Evolutionary conservation across 2,888 invertebrate genomes (phyloP).

Genomic region (Melanostoma mellinum): DNA sequence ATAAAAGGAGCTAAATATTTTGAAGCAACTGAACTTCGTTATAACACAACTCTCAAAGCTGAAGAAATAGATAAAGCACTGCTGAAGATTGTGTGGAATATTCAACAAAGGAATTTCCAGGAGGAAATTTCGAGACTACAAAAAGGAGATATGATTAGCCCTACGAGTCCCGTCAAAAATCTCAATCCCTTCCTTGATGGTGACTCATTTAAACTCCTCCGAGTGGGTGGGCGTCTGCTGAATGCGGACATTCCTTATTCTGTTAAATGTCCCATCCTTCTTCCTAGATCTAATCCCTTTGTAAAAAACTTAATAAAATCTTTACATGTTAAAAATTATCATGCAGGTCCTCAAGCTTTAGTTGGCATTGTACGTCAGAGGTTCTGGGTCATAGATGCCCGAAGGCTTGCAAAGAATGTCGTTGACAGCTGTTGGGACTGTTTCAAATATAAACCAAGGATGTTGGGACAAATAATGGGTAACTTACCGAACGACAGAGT

Average conservation of each 20-base stretch:
- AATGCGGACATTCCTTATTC: constrained; percentile 57
- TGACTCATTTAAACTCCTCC: too few relatives aligned
- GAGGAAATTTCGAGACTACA: neutral
- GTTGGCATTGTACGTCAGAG: constrained; percentile 24
- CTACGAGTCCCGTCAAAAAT: constrained; percentile 8
- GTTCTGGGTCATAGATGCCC: constrained; percentile 36
- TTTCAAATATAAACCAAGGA: constrained; percentile 5
- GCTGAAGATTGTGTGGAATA: neutral
- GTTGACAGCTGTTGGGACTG: constrained; percentile 17
- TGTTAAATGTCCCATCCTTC: constrained; percentile 71
- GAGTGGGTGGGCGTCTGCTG: neutral
- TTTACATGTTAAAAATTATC: constrained; percentile 31
- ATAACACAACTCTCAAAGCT: neutral
- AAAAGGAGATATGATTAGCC: neutral
- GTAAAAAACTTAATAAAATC: neutral
- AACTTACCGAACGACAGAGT: constrained; percentile 30
- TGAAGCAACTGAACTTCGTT: too few relatives aligned
- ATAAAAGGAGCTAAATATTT: too few relatives aligned
- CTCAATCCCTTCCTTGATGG: constrained; percentile 5
- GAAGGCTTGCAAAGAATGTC: constrained; percentile 1
- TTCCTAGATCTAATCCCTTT: constrained; percentile 60
- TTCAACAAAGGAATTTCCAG: constrained; percentile 1
- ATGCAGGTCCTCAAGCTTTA: constrained; percentile 44
- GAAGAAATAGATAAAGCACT: neutral
- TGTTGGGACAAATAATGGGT: constrained; percentile 70